Evolutionary conservation across 2,888 invertebrate genomes (phyloP), one percentile per base, ranked within the genome.

Genomic region (Dynastes tityus): DNA sequence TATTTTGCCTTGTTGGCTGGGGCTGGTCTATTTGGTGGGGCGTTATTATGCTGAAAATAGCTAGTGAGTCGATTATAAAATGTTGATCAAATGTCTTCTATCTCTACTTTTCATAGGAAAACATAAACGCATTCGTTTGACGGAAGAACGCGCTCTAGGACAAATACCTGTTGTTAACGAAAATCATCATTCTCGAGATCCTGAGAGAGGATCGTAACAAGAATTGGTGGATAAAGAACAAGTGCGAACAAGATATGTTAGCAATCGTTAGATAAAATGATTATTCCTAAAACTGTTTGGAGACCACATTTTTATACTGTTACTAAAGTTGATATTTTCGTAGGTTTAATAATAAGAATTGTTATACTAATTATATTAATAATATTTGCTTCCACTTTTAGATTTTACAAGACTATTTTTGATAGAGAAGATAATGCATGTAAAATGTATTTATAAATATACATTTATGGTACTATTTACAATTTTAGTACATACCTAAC

Each of bases 21-120:
- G 98, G 98, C 83, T 98, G 98, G 98, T 97, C 97, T 80, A 94
- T 98, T 81, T 97, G 97, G 93, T 98, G 98, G 98, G 98, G 98
- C 2, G 94, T 97, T 82, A 95, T 97, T 85, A 95, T 98, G 94
- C 89, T 98, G 81, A 94, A 93, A 86, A 92, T 96, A 85, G 95
- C 98, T 80, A 94, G 98, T 98, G 89, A 93, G 96, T 92, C 81
- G 77, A 71, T 32, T 13, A 40, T 37, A 45, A 64, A 61, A 16
- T 4, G 4, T 6, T 55, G 5, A 37, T 22, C n/a, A 0, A 2
- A n/a, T 61, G 80, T 80, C 70, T 73, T 81, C 61, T 27, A 55
- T 32, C 8, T 55, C 68, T 9, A n/a, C 2, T n/a, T 74, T 82
- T 88, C 88, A 16, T 86, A 94, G 94, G 89, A 84, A 94, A 94